phyloP scores from a whole-genome alignment of 2,888 invertebrate genomes.

The Limnephilus rhombicus region DNA sequence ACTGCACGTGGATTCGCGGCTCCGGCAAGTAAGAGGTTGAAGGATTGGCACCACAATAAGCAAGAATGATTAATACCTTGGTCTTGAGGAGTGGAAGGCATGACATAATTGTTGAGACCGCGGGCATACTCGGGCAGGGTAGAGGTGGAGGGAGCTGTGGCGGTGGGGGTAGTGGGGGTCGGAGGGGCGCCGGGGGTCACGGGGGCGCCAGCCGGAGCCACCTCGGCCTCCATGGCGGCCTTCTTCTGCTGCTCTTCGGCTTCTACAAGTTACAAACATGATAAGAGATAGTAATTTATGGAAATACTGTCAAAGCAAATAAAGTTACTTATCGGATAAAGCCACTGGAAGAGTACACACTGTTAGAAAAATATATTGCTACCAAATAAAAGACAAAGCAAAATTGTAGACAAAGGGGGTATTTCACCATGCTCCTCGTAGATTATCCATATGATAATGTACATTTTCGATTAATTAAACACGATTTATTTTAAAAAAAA shows the following conservation, averaged over 20 bases:
- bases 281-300: neutral
- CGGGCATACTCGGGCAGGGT: constrained; percentile 73
- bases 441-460: too few relatives aligned
- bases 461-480: too few relatives aligned
- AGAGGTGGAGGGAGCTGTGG: constrained; percentile 72
- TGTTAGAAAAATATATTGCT: neutral
- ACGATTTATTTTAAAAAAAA: too few relatives aligned
- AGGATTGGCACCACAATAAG: neutral
- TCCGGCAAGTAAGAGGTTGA: too few relatives aligned
- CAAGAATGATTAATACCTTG: constrained; percentile 40
- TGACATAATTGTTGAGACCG: constrained; percentile 71
- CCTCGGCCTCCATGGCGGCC: constrained; percentile 76
- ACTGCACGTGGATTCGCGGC: too few relatives aligned
- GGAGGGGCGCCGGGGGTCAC: constrained; percentile 69
- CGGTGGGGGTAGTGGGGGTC: constrained; percentile 69
- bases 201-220: constrained; percentile 69
- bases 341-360: too few relatives aligned
- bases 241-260: constrained; percentile 83
- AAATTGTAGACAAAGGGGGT: too few relatives aligned
- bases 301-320: neutral
- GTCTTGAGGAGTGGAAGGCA: constrained; percentile 69
- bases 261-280: constrained; percentile 71
- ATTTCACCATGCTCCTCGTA: too few relatives aligned
- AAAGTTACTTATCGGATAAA: neutral
- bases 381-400: too few relatives aligned